phyloP scores from a whole-genome alignment of 2,888 invertebrate species.

The Cheilosia impressa region DNA sequence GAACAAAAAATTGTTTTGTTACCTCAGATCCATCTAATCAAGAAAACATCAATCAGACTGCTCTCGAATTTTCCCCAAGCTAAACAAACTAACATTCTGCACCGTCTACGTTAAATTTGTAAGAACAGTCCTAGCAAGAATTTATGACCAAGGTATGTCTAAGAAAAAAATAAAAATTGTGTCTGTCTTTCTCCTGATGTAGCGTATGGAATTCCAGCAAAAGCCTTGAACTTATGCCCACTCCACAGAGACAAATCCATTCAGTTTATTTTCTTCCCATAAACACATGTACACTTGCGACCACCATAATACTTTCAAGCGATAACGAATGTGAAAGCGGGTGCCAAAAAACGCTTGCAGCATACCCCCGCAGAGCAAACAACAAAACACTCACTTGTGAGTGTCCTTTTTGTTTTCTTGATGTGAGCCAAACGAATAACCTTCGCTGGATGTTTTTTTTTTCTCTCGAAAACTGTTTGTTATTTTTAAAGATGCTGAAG shows the following conservation, averaged over 20 bases:
- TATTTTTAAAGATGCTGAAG: background rate
- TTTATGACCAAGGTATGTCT: background rate
- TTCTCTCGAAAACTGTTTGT: background rate
- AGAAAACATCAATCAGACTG: background rate
- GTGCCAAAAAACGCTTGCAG: slow-evolving; percentile 35
- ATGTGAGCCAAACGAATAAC: slow-evolving; percentile 21
- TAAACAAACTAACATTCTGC: background rate
- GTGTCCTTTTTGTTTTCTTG: slow-evolving; percentile 37
- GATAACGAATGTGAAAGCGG: slow-evolving; percentile 34
- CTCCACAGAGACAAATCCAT: background rate
- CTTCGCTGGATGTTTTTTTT: slow-evolving; percentile 10
- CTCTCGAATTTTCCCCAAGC: background rate
- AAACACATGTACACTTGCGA: slow-evolving; percentile 17
- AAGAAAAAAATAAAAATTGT: background rate
- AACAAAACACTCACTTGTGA: slow-evolving; percentile 20
- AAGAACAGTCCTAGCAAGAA: background rate
- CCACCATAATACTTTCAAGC: slow-evolving; percentile 37
- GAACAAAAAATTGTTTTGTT: too few relatives aligned
- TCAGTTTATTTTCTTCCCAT: slow-evolving; percentile 3
- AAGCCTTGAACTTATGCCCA: slow-evolving; percentile 33
- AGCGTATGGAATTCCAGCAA: background rate
- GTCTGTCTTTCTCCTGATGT: background rate
- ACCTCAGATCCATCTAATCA: too few relatives aligned
- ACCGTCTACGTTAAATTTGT: background rate
- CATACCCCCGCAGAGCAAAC: slow-evolving; percentile 22